A percentile compares a stretch with the other conserved stretches of the same genome.
These are phyloP conservation scores for Ictalurus furcatus DNA, from an alignment of 2,113 vertebrate species.

Conservation along the genomic window DNA sequence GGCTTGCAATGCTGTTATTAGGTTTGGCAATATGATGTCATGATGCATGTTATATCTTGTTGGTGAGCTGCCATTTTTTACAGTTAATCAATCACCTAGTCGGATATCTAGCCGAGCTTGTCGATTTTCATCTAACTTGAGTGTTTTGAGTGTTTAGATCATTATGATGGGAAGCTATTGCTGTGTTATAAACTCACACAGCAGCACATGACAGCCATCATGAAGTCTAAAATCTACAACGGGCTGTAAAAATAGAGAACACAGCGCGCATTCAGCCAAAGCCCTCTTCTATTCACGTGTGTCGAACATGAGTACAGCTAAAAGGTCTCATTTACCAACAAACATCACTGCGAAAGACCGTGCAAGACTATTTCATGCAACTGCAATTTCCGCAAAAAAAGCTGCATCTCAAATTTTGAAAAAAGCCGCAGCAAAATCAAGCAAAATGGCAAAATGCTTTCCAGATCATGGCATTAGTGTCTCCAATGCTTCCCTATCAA, in stretches of 20 bases:
- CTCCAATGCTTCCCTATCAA: background rate
- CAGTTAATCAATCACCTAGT: background rate
- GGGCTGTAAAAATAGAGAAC: background rate
- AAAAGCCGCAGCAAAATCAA: no score
- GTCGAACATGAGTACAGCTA: no score
- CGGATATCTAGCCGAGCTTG: background rate
- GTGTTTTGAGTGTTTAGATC: background rate
- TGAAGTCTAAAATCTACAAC: background rate
- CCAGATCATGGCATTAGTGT: background rate
- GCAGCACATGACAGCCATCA: background rate
- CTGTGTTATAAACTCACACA: background rate
- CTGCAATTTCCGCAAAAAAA: no score
- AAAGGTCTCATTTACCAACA: no score
- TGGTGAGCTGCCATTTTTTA: background rate
- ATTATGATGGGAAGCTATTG: background rate
- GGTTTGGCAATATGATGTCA: background rate
- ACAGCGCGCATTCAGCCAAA: no score
- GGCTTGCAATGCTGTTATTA: background rate
- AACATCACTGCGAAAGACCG: no score
- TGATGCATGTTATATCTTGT: background rate
- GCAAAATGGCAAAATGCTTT: background rate
- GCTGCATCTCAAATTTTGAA: no score
- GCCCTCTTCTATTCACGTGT: no score
- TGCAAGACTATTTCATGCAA: no score
- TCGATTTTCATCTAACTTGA: background rate